phyloP scores from a whole-genome alignment of 2,888 invertebrate genomes.

The Drosophila aldrichi region DNA sequence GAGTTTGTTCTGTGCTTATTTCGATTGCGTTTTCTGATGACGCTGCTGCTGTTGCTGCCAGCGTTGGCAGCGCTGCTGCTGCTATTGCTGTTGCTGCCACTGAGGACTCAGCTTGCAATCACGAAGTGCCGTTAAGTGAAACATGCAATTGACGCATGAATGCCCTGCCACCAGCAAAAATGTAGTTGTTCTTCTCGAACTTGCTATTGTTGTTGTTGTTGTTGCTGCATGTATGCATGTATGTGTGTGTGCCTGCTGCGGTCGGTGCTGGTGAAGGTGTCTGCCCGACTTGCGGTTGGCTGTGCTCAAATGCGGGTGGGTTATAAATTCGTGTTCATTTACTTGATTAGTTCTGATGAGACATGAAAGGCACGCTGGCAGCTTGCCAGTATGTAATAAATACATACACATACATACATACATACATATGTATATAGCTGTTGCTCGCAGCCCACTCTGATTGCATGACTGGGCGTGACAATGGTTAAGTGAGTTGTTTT shows the following conservation, averaged over 20 bases:
- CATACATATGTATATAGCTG: conserved; percentile 29
- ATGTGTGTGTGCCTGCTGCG: conserved; percentile 27
- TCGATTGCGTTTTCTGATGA: conserved; percentile 49
- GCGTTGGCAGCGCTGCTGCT: too few species aligned
- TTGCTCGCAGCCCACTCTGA: conserved; percentile 14
- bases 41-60: conserved; percentile 12
- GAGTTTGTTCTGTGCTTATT: conserved; percentile 77
- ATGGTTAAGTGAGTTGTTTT: conserved; percentile 26
- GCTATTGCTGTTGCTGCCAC: conserved; percentile 17
- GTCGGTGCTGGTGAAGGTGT: conserved; percentile 47
- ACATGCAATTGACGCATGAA: conserved; percentile 81
- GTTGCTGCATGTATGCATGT: background rate
- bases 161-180: conserved; percentile 60
- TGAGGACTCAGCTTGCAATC: conserved; percentile 71
- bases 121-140: conserved; percentile 80
- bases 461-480: conserved; percentile 31
- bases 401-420: conserved; percentile 20
- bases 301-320: conserved; percentile 37
- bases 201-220: conserved; percentile 1
- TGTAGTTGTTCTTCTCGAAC: conserved; percentile 40
- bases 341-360: conserved; percentile 80
- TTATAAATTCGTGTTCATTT: conserved; percentile 78
- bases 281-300: conserved; percentile 67
- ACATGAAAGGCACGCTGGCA: conserved; percentile 76
- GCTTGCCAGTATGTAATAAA: conserved; percentile 71